A percentile compares a stretch with the other conserved stretches of the same genome.
Evolutionary conservation across 2,888 invertebrate species (phyloP).

Genomic region (Drosophila pegasa): DNA sequence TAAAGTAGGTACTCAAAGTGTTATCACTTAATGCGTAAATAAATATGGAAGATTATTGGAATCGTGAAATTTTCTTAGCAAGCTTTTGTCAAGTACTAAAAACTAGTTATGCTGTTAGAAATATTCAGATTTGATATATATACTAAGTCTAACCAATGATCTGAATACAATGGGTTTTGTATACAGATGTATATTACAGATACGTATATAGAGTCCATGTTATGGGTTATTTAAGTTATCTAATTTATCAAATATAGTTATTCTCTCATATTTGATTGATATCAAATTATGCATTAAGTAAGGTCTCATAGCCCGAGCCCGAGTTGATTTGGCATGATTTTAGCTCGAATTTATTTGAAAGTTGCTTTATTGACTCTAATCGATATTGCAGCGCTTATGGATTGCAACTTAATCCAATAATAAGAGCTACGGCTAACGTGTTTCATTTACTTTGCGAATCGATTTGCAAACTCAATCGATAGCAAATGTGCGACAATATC

Average conservation of each 20-base stretch:
- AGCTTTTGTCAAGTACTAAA: not conserved
- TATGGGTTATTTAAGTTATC: not conserved
- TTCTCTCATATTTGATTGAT: not conserved
- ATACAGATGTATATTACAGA: not conserved
- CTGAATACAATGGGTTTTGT: no score
- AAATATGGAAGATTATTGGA: not conserved
- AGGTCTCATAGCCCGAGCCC: conserved; percentile 4
- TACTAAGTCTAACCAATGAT: no score
- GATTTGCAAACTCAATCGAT: not conserved
- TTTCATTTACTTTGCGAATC: not conserved
- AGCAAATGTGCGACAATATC: not conserved
- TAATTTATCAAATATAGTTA: not conserved
- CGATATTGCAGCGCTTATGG: conserved; percentile 7
- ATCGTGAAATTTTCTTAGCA: not conserved
- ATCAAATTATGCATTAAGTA: not conserved
- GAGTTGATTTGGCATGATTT: no score
- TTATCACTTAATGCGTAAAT: not conserved
- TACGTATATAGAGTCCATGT: no score
- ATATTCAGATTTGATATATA: not conserved
- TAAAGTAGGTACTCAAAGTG: not conserved
- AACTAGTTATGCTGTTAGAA: not conserved
- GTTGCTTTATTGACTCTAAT: conserved; percentile 16
- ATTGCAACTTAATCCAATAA: conserved; percentile 4
- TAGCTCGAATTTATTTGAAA: conserved; percentile 11
- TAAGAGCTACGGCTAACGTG: not conserved